Evolutionary conservation across 35 echinoderm and acorn worm species (phyloP), one percentile per base, ranked within the genome.

Genomic region (Apostichopus japonicus): DNA sequence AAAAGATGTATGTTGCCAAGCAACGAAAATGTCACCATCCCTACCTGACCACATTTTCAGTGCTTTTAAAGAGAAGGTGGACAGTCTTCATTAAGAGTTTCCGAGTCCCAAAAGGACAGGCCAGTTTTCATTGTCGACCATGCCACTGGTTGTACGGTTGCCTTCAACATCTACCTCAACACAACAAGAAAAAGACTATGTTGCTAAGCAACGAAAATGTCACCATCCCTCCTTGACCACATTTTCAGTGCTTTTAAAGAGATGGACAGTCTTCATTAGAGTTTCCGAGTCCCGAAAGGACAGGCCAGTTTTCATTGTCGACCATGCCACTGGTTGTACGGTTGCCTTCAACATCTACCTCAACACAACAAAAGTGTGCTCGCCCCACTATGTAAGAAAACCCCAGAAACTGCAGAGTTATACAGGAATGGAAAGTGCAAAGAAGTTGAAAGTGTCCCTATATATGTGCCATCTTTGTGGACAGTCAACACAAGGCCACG

Each of bases 401-500:
- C n/a, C n/a, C n/a, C n/a, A n/a, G n/a, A n/a, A n/a, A n/a, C n/a
- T n/a, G n/a, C n/a, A n/a, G n/a, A n/a, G n/a, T n/a, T n/a, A n/a
- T n/a, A n/a, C n/a, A n/a, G n/a, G n/a, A n/a, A n/a, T n/a, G n/a
- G n/a, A n/a, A 52, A 79, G 22, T 79, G 22, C 44, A 9, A 79
- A 79, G n/a, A n/a, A n/a, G n/a, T 23, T 21, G 10, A 79, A 52
- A 21, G 77, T 5, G 22, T 24, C 21, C n/a, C n/a, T 79, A 15
- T 5, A 52, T 79, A 9, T 8, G 1, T 79, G 77, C 5, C 10
- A 79, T 15, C 77, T 79, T 9, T 79, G 77, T 52, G 77, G 77
- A 10, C 8, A 79, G 44, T 24, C 77, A 79, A 79, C 77, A 23
- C 77, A 79, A 52, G 77, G 77, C 77, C 77, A 79, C n/a, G 10